Evolutionary conservation across 92 coral and sea anemone genomes (phyloP).

Genomic region (Heliopora coerulea): DNA sequence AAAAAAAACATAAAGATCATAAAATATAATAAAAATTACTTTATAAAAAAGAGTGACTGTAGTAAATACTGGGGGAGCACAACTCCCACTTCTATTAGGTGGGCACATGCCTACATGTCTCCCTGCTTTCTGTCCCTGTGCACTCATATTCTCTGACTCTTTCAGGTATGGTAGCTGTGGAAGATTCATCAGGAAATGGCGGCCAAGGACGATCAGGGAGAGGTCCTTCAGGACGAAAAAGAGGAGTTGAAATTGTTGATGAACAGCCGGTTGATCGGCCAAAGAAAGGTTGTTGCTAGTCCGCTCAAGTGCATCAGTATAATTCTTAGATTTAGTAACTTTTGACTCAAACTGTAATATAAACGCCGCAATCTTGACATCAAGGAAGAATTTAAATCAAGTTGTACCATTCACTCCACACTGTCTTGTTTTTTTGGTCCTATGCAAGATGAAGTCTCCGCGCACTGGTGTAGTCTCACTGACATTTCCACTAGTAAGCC

Average conservation of each 20-base stretch:
- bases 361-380: background rate
- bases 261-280: constrained; percentile 74
- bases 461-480: too few relatives aligned
- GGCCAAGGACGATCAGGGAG: constrained; percentile 43
- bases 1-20: too few relatives aligned
- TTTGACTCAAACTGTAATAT: constrained; percentile 14
- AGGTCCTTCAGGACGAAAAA: constrained; percentile 54
- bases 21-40: too few relatives aligned
- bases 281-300: constrained; percentile 74
- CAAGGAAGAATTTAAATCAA: background rate
- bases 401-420: too few relatives aligned
- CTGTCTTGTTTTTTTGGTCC: too few relatives aligned
- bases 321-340: constrained; percentile 6
- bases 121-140: too few relatives aligned
- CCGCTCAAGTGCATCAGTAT: constrained; percentile 33
- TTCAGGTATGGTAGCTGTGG: constrained; percentile 84
- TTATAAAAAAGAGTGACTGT: too few relatives aligned
- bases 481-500: too few relatives aligned
- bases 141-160: background rate
- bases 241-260: constrained; percentile 88
- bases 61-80: too few relatives aligned
- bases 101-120: too few relatives aligned
- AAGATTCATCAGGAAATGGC: constrained; percentile 46
- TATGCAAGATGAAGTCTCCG: too few relatives aligned
- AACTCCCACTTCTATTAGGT: too few relatives aligned